A percentile compares a stretch with the other conserved stretches of the same genome.
Conservation (phyloP, 2,797 vertebrate species). For the Mormyrus proboscirostris region DNA sequence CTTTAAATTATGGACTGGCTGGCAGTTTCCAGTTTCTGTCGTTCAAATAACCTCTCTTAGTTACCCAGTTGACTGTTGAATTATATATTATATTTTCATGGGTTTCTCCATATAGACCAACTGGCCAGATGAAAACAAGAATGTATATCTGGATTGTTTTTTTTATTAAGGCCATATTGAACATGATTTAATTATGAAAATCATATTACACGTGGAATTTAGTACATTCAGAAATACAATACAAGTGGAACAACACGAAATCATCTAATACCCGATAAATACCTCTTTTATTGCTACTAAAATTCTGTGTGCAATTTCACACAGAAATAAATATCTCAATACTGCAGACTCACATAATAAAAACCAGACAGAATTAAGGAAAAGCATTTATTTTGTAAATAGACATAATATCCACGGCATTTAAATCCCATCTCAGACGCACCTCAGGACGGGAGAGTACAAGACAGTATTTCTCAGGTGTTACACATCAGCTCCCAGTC, state of each 20-base stretch:
- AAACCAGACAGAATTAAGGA: neutral
- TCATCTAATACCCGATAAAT: neutral
- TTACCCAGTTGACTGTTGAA: neutral
- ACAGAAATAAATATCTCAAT: neutral
- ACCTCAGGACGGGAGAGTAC: neutral
- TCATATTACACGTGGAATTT: neutral
- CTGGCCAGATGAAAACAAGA: neutral
- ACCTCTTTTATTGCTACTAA: neutral
- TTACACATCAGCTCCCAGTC: slow-evolving; percentile 4
- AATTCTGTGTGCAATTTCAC: neutral
- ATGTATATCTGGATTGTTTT: neutral
- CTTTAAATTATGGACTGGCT: neutral
- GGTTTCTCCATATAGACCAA: neutral
- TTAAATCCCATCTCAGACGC: neutral
- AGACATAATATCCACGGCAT: neutral
- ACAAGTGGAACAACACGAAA: neutral
- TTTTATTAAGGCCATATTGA: neutral
- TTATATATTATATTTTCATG: neutral
- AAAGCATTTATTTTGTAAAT: neutral
- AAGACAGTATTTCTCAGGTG: neutral
- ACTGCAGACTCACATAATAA: neutral
- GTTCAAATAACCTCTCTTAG: neutral
- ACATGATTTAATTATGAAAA: neutral
- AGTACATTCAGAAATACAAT: neutral
- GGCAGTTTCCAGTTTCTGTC: neutral